These are phyloP conservation scores for Adelphocoris suturalis DNA, from an alignment of 2,888 invertebrate species.

Conservation along the genomic window DNA sequence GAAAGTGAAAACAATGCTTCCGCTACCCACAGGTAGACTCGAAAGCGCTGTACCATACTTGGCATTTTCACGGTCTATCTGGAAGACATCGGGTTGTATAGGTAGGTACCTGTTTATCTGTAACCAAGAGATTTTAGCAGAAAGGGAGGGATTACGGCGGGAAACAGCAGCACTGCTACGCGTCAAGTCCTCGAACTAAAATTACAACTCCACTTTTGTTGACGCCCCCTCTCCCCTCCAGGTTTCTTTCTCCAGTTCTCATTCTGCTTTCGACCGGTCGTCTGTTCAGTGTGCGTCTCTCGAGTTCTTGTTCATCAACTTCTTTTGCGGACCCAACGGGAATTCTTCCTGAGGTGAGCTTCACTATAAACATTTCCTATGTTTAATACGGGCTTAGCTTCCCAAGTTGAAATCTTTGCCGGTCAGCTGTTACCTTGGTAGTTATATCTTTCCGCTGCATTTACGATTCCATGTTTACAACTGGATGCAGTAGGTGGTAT, in stretches of 20 bases:
- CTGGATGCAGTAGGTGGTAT: too few relatives aligned
- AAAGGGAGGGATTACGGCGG: not conserved
- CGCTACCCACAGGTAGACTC: too few relatives aligned
- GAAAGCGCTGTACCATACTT: too few relatives aligned
- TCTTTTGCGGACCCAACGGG: slow-evolving; percentile 31
- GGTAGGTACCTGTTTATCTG: too few relatives aligned
- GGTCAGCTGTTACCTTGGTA: too few relatives aligned
- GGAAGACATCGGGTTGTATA: too few relatives aligned
- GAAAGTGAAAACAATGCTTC: too few relatives aligned
- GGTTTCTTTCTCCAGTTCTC: slow-evolving; percentile 24
- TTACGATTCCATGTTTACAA: too few relatives aligned
- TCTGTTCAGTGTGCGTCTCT: not conserved
- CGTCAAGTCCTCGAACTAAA: slow-evolving; percentile 10
- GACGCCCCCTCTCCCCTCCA: not conserved
- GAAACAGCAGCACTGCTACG: not conserved
- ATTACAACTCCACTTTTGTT: not conserved
- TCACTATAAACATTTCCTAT: not conserved
- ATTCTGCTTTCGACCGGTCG: slow-evolving; percentile 48
- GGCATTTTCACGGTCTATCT: too few relatives aligned
- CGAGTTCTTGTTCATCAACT: slow-evolving; percentile 48
- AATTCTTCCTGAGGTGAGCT: slow-evolving; percentile 30
- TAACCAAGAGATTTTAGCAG: not conserved
- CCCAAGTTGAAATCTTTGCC: not conserved
- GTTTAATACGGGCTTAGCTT: not conserved
- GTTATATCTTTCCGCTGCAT: too few relatives aligned